Percentiles rank a stretch among this genome's conserved stretches.
phyloP scores from a whole-genome alignment of 2,888 invertebrate species.

The Platypus cylindrus region DNA sequence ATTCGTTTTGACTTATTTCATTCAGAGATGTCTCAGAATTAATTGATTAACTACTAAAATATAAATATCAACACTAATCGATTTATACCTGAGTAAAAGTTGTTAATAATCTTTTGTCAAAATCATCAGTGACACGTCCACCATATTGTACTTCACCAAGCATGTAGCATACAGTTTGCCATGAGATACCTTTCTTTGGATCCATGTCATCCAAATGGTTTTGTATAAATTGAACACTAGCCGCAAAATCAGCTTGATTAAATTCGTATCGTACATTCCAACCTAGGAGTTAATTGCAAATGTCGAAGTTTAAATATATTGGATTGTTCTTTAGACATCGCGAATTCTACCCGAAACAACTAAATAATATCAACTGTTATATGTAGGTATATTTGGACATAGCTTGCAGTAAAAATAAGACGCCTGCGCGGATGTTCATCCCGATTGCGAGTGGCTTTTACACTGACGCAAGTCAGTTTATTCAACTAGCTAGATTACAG shows the following conservation, averaged over 20 bases:
- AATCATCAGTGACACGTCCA: constrained; percentile 92
- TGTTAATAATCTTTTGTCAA: constrained; percentile 83
- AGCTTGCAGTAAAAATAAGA: no score
- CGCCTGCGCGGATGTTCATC: no score
- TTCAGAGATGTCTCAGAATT: no score
- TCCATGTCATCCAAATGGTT: constrained; percentile 96
- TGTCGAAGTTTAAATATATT: no score
- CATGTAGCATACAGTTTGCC: constrained; percentile 97
- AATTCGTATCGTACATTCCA: constrained; percentile 98
- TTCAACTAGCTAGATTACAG: not conserved
- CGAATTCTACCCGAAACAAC: no score
- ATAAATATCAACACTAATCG: no score
- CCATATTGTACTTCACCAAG: constrained; percentile 75
- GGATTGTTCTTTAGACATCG: no score
- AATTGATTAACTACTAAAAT: no score
- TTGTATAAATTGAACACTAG: constrained; percentile 90
- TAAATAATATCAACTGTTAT: no score
- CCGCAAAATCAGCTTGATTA: constrained; percentile 91
- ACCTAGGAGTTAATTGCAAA: constrained; percentile 38
- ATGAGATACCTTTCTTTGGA: constrained; percentile 91
- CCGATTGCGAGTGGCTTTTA: no score
- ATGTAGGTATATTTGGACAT: no score
- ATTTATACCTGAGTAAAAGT: constrained; percentile 79
- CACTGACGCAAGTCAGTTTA: not conserved
- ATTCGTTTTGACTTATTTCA: no score